Evolutionary conservation across 2,113 vertebrate genomes (phyloP).

Genomic region (Rhombomys opimus): DNA sequence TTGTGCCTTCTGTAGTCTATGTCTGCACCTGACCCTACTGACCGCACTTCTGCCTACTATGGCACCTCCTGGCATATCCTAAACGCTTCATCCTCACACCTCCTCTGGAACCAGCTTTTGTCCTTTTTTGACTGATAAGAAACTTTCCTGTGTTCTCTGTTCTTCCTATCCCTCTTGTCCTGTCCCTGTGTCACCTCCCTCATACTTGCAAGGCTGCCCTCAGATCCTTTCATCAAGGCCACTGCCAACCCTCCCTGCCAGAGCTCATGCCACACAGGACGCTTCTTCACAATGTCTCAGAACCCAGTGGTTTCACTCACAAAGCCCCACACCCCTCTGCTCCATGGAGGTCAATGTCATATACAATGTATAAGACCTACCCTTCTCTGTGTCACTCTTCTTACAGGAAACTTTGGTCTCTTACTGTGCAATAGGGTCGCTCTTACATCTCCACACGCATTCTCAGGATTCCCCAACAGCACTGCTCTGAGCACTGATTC

Average conservation of each 20-base stretch:
- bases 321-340: not conserved
- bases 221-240: not conserved
- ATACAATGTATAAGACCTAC: too few relatives aligned
- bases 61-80: not conserved
- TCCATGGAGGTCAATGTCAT: not conserved
- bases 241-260: not conserved
- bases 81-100: not conserved
- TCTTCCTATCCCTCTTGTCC: not conserved
- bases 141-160: not conserved
- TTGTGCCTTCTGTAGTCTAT: too few relatives aligned
- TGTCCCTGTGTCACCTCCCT: fast-evolving
- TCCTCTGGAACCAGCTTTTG: not conserved
- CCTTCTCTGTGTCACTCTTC: too few relatives aligned
- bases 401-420: not conserved
- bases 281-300: not conserved
- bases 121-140: not conserved
- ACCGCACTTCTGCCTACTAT: too few relatives aligned
- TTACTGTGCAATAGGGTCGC: not conserved
- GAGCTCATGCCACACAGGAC: not conserved
- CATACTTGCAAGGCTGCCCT: not conserved
- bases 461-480: not conserved
- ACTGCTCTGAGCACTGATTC: not conserved
- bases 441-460: not conserved
- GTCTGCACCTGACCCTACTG: not conserved
- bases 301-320: not conserved